These are phyloP conservation scores for Schizopygopsis pylzovi DNA, from an alignment of 2,797 vertebrate species.

Conservation along the genomic window DNA sequence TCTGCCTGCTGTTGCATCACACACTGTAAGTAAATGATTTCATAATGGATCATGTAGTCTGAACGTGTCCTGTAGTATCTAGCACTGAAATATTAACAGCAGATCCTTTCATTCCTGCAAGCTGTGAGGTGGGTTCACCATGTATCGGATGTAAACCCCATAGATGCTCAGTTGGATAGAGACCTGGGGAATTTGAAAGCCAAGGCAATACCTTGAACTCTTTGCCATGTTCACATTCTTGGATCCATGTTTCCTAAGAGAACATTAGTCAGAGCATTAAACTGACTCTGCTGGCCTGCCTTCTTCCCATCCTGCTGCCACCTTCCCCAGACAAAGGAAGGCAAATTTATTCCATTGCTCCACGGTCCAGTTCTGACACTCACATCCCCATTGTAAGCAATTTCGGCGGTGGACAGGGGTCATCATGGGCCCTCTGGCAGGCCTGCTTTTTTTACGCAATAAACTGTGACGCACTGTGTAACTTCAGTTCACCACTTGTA, in stretches of 20 bases:
- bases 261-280: too few relatives aligned
- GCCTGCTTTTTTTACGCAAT: background rate
- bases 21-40: too few relatives aligned
- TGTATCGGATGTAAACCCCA: background rate
- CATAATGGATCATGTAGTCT: too few relatives aligned
- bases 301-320: background rate
- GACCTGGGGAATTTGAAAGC: background rate
- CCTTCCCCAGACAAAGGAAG: background rate
- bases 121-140: background rate
- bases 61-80: background rate
- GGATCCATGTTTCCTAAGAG: background rate
- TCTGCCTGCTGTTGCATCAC: too few relatives aligned
- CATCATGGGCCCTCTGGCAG: background rate
- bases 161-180: background rate
- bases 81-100: background rate
- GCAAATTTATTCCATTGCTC: background rate
- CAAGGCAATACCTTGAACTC: background rate
- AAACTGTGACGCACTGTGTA: background rate
- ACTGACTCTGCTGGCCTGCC: background rate
- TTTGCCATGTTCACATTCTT: background rate
- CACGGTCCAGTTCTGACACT: background rate
- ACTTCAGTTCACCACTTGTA: background rate
- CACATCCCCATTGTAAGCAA: background rate
- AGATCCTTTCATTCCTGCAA: background rate
- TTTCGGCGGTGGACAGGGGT: background rate